phyloP scores from a whole-genome alignment of 2,113 vertebrate genomes.

The Empidonax alnorum region DNA sequence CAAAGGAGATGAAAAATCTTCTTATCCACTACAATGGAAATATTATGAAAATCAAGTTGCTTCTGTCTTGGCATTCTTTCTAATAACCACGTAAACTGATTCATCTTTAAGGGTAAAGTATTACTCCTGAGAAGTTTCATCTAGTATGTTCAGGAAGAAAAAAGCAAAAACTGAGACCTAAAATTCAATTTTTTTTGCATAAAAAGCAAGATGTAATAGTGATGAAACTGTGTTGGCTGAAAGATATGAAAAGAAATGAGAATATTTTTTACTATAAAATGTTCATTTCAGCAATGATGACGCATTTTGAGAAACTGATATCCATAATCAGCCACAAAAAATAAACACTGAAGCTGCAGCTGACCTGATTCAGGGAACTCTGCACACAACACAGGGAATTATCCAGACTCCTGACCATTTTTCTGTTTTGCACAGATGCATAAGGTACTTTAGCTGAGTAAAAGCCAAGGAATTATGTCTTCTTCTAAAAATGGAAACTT shows the following conservation, averaged over 20 bases:
- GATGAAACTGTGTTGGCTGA: neutral
- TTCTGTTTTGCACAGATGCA: neutral
- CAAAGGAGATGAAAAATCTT: neutral
- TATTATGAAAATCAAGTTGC: conserved; percentile 14
- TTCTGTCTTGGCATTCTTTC: conserved; percentile 1
- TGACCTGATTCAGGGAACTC: neutral
- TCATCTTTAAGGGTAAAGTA: neutral
- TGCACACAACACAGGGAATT: neutral
- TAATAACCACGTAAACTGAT: neutral
- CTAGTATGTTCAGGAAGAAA: neutral
- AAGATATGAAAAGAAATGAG: conserved; percentile 40
- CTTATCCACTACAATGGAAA: neutral
- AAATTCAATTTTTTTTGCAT: conserved; percentile 8
- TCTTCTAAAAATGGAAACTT: neutral
- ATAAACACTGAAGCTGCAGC: neutral
- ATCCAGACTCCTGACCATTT: neutral
- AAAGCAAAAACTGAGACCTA: neutral
- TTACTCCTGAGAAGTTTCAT: neutral
- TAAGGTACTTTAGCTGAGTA: neutral
- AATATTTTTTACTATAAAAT: conserved; percentile 18
- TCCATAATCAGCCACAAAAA: neutral
- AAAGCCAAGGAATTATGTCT: neutral
- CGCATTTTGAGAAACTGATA: conserved; percentile 9
- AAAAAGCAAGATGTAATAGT: neutral
- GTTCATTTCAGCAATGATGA: conserved; percentile 13